Percentiles rank a stretch among this genome's conserved stretches.
These are phyloP conservation scores for Stylophora pistillata DNA, from an alignment of 64 coral and sea anemone species.

Conservation along the genomic window DNA sequence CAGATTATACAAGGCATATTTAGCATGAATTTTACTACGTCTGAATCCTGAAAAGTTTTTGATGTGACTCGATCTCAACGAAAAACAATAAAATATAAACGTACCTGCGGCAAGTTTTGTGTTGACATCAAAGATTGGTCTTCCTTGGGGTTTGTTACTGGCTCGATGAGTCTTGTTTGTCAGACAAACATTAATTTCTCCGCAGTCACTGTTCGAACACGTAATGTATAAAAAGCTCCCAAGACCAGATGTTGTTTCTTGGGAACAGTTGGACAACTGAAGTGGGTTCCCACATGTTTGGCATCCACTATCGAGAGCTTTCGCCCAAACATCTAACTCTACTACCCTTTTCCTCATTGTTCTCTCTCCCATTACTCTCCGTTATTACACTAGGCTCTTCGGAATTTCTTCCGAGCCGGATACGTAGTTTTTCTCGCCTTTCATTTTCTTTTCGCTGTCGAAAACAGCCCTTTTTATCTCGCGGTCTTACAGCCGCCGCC, in stretches of 20 bases:
- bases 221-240: constrained; percentile 43
- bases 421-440: no score
- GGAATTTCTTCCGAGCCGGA: no score
- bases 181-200: no score
- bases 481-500: no score
- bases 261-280: background rate
- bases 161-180: no score
- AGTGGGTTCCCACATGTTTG: constrained; percentile 6
- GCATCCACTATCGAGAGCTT: constrained; percentile 12
- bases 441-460: no score
- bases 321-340: background rate
- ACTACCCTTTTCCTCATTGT: no score
- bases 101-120: constrained; percentile 44
- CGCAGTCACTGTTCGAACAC: constrained; percentile 5
- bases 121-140: constrained; percentile 22
- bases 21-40: no score
- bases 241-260: constrained; percentile 48
- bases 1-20: background rate
- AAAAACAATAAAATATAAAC: background rate
- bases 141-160: background rate
- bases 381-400: no score
- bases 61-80: background rate
- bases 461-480: no score
- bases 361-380: no score
- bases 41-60: no score